Percentiles rank a stretch among this genome's conserved stretches.
Evolutionary conservation across 2,797 vertebrate species (phyloP).

Genomic region (Argyrosomus regius): DNA sequence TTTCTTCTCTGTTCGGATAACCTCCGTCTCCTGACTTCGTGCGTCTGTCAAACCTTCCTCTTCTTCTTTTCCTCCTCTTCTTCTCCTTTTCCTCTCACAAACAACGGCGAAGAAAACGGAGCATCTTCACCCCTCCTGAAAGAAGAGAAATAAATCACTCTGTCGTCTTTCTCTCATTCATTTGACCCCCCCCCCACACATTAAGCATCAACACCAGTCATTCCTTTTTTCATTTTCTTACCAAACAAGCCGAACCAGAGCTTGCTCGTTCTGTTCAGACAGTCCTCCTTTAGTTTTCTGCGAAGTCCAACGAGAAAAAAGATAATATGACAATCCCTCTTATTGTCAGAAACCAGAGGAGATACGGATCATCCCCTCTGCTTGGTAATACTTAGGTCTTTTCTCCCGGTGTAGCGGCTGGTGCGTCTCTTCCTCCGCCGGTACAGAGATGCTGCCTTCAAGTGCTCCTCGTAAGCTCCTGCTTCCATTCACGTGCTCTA

Average conservation of each 20-base stretch:
- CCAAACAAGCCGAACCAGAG: constrained; percentile 43
- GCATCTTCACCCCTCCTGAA: constrained; percentile 42
- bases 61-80: constrained; percentile 24
- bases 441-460: constrained; percentile 78
- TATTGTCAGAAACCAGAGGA: constrained; percentile 65
- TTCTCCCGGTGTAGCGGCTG: constrained; percentile 50
- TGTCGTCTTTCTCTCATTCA: constrained; percentile 34
- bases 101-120: constrained; percentile 26
- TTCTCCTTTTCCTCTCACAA: constrained; percentile 46
- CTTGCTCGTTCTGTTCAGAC: neutral
- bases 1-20: constrained; percentile 35
- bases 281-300: constrained; percentile 28
- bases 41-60: constrained; percentile 56
- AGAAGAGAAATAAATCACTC: constrained; percentile 53
- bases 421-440: constrained; percentile 68
- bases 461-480: constrained; percentile 67
- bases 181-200: constrained; percentile 38
- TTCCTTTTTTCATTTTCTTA: constrained; percentile 35
- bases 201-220: constrained; percentile 32
- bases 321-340: constrained; percentile 33
- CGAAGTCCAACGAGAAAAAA: constrained; percentile 20
- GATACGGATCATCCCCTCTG: constrained; percentile 49
- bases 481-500: constrained; percentile 63
- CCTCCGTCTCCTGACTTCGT: constrained; percentile 39
- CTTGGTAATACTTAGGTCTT: constrained; percentile 42